Base-by-base conservation (phyloP, 2,113 vertebrate genomes). In the Zosterops lateralis region DNA sequence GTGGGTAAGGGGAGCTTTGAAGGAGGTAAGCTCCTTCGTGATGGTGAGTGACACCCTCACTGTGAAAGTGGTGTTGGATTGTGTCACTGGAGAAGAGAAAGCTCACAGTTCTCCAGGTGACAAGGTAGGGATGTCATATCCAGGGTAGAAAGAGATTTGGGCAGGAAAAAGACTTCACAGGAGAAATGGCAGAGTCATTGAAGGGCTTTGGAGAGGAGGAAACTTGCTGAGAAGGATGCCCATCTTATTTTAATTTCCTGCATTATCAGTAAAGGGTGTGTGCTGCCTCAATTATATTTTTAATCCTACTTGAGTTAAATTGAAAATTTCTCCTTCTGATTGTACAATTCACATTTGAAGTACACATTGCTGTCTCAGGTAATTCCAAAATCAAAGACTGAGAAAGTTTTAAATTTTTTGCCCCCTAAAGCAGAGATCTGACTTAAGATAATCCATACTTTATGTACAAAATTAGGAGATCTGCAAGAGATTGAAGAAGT, bases 1-100 rank as follows among this genome's bases (percentile, higher is more conserved):
- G 6, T 1, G 10, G 1, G 1, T 45, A 19, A 67, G 14, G 34
- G 67, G 7, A 78, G 4, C 7, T 0, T 0, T 20, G 36, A 64
- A 68, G 21, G 22, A 79, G 7, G 10, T 36, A 32, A 81, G 32
- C 15, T 78, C 25, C 28, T 38, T n/a, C 40, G 3, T 28, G 18
- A 1, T 84, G 58, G 14, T 12, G 14, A 44, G 31, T n/a, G 26
- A 40, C 9, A 12, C 26, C 3, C 7, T 54, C 3, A 9, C 3
- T 9, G 32, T 47, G 32, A 36, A 75, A 40, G 12, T 4, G 5
- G 8, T 28, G 12, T 3, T 45, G 22, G 21, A 31, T 68, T 36
- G 8, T 12, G 32, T 4, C 32, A 24, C 12, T 0, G 1, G 10
- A 47, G 32, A 19, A 73, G 19, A 42, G 5, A 54, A 7, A 5